Percentiles rank a stretch among this genome's conserved stretches.
Conservation (phyloP, 2,113 vertebrate genomes). For the Buteo buteo region DNA sequence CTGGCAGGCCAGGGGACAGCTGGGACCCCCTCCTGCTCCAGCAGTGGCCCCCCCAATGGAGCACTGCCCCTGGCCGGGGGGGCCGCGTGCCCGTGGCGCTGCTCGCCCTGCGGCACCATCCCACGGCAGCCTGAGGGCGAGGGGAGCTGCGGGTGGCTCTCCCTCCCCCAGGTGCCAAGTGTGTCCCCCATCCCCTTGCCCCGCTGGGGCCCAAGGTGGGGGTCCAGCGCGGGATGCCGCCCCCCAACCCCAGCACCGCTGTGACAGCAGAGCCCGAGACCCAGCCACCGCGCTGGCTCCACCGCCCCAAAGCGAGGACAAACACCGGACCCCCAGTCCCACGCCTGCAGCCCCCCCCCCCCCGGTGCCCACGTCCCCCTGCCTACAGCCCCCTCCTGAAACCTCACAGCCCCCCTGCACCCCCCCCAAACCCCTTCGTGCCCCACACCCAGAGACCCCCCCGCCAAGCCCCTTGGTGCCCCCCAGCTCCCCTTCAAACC, state of each 20-base stretch:
- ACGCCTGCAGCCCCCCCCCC: fast-evolving
- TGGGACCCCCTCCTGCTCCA: fast-evolving
- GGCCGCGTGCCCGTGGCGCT: fast-evolving
- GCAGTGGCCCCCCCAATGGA: fast-evolving
- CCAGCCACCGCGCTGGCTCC: not conserved
- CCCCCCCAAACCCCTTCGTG: no score
- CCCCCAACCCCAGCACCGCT: not conserved
- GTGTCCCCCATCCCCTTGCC: no score
- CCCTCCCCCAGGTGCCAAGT: fast-evolving
- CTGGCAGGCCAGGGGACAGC: not conserved
- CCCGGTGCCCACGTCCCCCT: no score
- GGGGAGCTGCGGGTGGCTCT: not conserved
- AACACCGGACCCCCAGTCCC: not conserved
- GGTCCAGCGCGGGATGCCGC: fast-evolving
- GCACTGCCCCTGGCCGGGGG: no score
- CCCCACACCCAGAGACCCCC: no score
- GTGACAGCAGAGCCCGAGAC: fast-evolving
- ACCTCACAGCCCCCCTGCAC: no score
- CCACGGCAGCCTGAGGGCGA: fast-evolving
- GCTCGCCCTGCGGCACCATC: not conserved
- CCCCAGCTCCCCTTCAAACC: no score
- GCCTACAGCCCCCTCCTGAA: no score
- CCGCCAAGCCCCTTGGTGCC: no score
- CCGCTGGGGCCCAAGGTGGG: fast-evolving
- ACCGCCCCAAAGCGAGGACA: fast-evolving